phyloP scores from a whole-genome alignment of 1,140 invertebrate species.

The Aphis craccivora region DNA sequence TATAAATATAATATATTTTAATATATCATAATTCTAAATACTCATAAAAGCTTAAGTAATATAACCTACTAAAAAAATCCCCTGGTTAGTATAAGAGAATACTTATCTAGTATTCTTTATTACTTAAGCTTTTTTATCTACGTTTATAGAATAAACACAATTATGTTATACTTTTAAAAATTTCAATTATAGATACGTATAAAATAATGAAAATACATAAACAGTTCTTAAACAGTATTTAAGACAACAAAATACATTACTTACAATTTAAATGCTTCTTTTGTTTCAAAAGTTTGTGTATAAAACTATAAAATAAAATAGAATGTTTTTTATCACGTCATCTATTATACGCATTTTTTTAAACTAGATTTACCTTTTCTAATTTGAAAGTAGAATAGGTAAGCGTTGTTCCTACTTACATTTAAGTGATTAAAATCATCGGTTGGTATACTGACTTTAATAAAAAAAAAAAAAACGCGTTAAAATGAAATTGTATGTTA shows the following conservation, averaged over 20 bases:
- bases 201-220: slow-evolving; percentile 15
- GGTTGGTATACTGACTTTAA: background rate
- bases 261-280: background rate
- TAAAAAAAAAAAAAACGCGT: background rate
- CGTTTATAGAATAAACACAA: background rate
- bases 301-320: background rate
- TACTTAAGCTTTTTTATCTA: background rate
- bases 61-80: background rate
- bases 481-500: too few species aligned
- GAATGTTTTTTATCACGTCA: slow-evolving; percentile 8
- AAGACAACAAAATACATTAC: background rate
- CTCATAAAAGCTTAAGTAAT: background rate
- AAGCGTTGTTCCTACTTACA: background rate
- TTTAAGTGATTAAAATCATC: background rate
- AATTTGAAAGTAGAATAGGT: background rate
- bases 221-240: background rate
- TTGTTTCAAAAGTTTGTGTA: background rate
- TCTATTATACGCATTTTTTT: background rate
- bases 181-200: background rate
- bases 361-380: background rate
- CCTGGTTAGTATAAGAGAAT: background rate
- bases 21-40: background rate
- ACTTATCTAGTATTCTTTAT: too few species aligned
- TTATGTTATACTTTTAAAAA: background rate
- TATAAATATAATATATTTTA: background rate